These are phyloP conservation scores for Megalonaias nervosa DNA, from an alignment of 1,140 invertebrate genomes.

Conservation along the genomic window DNA sequence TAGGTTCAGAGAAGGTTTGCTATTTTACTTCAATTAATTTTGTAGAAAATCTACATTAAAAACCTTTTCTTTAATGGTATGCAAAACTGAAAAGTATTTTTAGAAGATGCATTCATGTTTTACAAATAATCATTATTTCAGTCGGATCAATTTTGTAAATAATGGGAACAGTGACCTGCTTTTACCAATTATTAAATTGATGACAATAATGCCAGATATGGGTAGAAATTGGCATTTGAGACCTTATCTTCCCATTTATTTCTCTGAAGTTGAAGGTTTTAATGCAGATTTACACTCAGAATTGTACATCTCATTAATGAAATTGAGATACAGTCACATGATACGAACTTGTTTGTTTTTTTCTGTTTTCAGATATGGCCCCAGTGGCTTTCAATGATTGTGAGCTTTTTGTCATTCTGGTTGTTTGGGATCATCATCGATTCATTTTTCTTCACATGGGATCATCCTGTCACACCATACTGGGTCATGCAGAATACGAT, in stretches of 20 bases:
- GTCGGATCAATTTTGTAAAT: no score
- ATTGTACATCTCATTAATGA: background rate
- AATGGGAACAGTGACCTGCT: no score
- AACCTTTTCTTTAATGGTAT: no score
- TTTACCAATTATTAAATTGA: background rate
- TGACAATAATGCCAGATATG: background rate
- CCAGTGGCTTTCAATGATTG: conserved; percentile 82
- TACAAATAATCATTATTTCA: no score
- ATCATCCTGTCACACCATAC: conserved; percentile 77
- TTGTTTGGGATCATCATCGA: conserved; percentile 89
- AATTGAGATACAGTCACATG: background rate
- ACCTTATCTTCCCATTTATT: no score
- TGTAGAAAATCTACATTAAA: no score
- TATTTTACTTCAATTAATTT: no score
- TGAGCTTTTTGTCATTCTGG: conserved; percentile 88
- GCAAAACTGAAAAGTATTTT: no score
- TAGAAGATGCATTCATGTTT: no score
- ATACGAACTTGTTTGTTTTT: background rate
- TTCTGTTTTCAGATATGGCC: conserved; percentile 84
- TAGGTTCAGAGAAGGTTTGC: no score
- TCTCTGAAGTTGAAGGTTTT: background rate
- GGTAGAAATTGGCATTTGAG: background rate
- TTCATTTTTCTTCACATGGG: conserved; percentile 82
- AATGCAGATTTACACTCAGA: background rate
- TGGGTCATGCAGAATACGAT: conserved; percentile 89